A percentile compares a stretch with the other conserved stretches of the same genome.
Conservation (phyloP, 1,140 invertebrate species). For the Acromyrmex heyeri region DNA sequence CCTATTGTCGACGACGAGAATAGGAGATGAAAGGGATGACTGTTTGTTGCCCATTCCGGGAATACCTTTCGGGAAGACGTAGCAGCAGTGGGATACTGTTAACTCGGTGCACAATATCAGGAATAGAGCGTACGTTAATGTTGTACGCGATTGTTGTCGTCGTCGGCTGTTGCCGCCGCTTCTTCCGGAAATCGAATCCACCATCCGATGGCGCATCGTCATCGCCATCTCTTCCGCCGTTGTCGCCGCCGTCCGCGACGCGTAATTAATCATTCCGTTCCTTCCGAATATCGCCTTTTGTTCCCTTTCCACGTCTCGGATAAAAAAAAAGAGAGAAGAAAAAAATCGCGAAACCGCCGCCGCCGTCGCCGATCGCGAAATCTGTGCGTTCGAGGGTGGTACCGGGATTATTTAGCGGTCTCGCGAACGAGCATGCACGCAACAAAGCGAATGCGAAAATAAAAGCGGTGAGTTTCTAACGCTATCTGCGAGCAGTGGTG, state of each 20-base stretch:
- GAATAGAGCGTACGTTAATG: constrained; percentile 71
- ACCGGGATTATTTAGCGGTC: constrained; percentile 17
- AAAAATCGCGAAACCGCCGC: not conserved
- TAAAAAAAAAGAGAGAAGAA: not conserved
- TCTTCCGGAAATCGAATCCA: constrained; percentile 68
- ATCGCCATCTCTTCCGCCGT: not conserved
- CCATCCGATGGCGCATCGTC: constrained; percentile 46
- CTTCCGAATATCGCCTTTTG: not conserved
- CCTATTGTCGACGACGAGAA: not conserved
- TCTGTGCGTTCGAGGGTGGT: not conserved
- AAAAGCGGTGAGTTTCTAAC: constrained; percentile 11
- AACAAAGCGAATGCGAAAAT: constrained; percentile 35
- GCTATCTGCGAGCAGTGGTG: constrained; percentile 20
- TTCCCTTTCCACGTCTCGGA: not conserved
- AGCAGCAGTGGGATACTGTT: constrained; percentile 80
- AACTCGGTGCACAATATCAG: constrained; percentile 73
- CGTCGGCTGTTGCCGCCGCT: not conserved
- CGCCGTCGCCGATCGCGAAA: constrained; percentile 1
- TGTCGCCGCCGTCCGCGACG: constrained; percentile 25
- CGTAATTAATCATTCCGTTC: constrained; percentile 46
- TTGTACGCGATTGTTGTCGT: constrained; percentile 53
- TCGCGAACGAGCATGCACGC: constrained; percentile 1
- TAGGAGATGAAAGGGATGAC: constrained; percentile 40
- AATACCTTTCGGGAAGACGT: constrained; percentile 85
- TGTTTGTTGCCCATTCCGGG: constrained; percentile 42